A percentile compares a stretch with the other conserved stretches of the same genome.
phyloP scores from a whole-genome alignment of 2,113 vertebrate species.

The Piliocolobus tephrosceles region DNA sequence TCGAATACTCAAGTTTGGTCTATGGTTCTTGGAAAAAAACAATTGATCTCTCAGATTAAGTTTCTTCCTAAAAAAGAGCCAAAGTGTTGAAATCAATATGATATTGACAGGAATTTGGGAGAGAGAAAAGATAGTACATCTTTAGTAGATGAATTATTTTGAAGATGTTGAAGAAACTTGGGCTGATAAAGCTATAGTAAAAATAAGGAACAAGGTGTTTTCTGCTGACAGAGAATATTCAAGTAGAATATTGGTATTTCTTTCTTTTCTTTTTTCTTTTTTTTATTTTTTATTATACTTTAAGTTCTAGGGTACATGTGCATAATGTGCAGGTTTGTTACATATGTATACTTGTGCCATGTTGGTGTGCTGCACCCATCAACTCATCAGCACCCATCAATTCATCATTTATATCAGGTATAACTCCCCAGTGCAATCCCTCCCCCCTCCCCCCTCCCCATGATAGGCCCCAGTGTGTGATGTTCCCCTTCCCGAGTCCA shows the following conservation, averaged over 20 bases:
- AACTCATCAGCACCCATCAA: too few species aligned
- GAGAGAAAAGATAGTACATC: neutral
- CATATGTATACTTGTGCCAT: too few species aligned
- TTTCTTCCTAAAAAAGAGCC: neutral
- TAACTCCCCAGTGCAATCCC: too few species aligned
- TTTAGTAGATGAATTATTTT: neutral
- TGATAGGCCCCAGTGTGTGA: too few species aligned
- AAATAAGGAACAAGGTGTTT: neutral
- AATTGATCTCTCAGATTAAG: neutral
- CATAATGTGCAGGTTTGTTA: too few species aligned
- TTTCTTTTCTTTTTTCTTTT: too few species aligned
- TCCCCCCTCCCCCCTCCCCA: too few species aligned
- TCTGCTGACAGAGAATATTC: neutral
- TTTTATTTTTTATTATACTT: too few species aligned
- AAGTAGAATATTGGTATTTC: neutral
- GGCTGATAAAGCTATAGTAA: neutral
- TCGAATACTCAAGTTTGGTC: neutral
- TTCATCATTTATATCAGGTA: too few species aligned
- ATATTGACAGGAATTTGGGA: neutral
- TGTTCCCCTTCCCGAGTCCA: too few species aligned
- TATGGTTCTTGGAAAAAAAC: neutral
- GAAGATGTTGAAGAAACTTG: neutral
- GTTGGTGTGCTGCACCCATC: too few species aligned
- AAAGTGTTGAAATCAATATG: neutral
- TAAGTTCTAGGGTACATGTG: too few species aligned